phyloP scores from a whole-genome alignment of 2,888 invertebrate genomes.

The Anaspis maculata region DNA sequence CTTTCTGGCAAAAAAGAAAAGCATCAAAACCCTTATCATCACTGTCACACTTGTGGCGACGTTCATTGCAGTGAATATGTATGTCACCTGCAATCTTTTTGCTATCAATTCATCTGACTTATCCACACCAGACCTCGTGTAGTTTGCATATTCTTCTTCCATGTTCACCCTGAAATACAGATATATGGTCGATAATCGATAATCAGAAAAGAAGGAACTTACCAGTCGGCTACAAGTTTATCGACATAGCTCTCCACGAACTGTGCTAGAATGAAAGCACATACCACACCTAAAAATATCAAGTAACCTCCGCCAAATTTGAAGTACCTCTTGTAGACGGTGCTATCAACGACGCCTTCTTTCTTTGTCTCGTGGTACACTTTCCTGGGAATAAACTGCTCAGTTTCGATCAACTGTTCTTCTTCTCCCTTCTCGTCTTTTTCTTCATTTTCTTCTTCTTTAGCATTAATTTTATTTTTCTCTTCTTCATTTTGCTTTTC shows the following conservation, averaged over 20 bases:
- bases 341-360: slow-evolving; percentile 11
- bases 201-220: no score
- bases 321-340: slow-evolving; percentile 17
- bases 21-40: slow-evolving; percentile 22
- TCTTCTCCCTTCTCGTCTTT: slow-evolving; percentile 3
- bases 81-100: no score
- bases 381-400: slow-evolving; percentile 9
- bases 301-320: slow-evolving; percentile 17
- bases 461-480: no score
- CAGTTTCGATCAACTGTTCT: no score
- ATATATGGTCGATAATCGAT: no score
- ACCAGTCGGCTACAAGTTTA: slow-evolving; percentile 16
- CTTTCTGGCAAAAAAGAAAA: slow-evolving; percentile 20
- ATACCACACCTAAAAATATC: neutral
- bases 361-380: slow-evolving; percentile 11
- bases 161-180: no score
- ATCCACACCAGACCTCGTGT: no score
- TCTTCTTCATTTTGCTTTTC: no score
- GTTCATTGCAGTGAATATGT: no score
- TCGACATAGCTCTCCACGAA: slow-evolving; percentile 9
- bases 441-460: slow-evolving; percentile 21
- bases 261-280: slow-evolving; percentile 5
- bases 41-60: no score
- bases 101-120: no score
- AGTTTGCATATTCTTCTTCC: no score